phyloP scores from a whole-genome alignment of 1,140 invertebrate genomes.

The Spodoptera frugiperda region DNA sequence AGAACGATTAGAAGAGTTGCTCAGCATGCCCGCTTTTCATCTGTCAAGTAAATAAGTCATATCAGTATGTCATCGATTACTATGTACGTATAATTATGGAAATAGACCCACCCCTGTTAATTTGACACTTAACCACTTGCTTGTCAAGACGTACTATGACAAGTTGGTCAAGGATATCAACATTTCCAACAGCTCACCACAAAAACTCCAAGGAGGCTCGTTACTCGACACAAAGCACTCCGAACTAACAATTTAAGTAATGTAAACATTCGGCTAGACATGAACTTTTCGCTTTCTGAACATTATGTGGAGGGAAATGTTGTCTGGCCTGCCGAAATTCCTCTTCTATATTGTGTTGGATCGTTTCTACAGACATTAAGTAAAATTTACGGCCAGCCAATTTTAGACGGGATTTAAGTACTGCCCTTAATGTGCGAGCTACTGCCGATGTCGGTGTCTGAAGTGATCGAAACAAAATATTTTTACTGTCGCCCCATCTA shows the following conservation, averaged over 20 bases:
- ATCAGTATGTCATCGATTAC: too few relatives aligned
- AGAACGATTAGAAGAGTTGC: too few relatives aligned
- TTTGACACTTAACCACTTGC: too few relatives aligned
- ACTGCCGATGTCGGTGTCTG: constrained; percentile 18
- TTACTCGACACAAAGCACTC: not conserved
- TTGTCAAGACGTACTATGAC: not conserved
- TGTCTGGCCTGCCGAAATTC: constrained; percentile 39
- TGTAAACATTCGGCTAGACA: constrained; percentile 49
- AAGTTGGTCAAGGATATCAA: constrained; percentile 1
- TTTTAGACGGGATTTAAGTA: constrained; percentile 64
- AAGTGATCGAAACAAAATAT: constrained; percentile 26
- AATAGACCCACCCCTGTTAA: too few relatives aligned
- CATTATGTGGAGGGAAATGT: constrained; percentile 54
- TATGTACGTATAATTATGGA: too few relatives aligned
- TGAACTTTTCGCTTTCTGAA: constrained; percentile 52
- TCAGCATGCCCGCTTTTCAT: too few relatives aligned
- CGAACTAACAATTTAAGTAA: constrained; percentile 37
- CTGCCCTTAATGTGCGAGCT: constrained; percentile 50
- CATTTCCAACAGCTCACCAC: not conserved
- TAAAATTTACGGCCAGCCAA: constrained; percentile 60
- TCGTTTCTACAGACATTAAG: constrained; percentile 62
- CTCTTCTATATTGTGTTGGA: constrained; percentile 57
- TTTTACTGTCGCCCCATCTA: not conserved
- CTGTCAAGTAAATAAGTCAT: too few relatives aligned
- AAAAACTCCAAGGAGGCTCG: constrained; percentile 12